phyloP scores from a whole-genome alignment of 2,113 vertebrate species.

The Seriola dumerili region DNA sequence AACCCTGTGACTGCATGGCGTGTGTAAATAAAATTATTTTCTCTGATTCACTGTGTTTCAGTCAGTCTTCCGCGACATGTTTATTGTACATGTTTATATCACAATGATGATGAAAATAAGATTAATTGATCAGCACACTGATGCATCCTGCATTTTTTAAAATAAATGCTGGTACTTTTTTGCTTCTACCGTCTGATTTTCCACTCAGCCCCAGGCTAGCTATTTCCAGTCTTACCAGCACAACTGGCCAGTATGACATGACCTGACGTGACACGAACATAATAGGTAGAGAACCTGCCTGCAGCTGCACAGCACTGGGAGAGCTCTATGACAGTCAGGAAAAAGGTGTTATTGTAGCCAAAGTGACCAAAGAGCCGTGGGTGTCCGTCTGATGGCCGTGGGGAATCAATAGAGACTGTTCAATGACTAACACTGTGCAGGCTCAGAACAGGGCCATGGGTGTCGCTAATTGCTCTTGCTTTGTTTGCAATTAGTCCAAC shows the following conservation, averaged over 20 bases:
- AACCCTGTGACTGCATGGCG: too few species aligned
- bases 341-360: slow-evolving; percentile 55
- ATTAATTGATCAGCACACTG: too few species aligned
- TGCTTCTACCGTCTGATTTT: neutral
- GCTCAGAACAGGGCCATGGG: slow-evolving; percentile 44
- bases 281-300: slow-evolving; percentile 46
- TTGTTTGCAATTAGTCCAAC: slow-evolving; percentile 71
- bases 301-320: slow-evolving; percentile 34
- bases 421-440: slow-evolving; percentile 47
- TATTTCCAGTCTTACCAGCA: slow-evolving; percentile 1
- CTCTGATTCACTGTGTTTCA: too few species aligned
- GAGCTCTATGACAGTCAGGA: slow-evolving; percentile 4
- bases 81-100: too few species aligned
- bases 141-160: too few species aligned
- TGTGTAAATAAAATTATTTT: too few species aligned
- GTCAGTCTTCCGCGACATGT: too few species aligned
- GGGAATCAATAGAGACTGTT: slow-evolving; percentile 59
- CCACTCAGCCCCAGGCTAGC: neutral
- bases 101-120: too few species aligned
- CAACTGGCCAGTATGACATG: slow-evolving; percentile 34
- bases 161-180: neutral
- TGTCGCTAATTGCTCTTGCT: slow-evolving; percentile 70
- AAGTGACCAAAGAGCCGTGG: slow-evolving; percentile 55
- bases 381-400: slow-evolving; percentile 63
- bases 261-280: slow-evolving; percentile 54